Evolutionary conservation across 2,113 vertebrate genomes (phyloP).

Genomic region (Saccopteryx leptura): DNA sequence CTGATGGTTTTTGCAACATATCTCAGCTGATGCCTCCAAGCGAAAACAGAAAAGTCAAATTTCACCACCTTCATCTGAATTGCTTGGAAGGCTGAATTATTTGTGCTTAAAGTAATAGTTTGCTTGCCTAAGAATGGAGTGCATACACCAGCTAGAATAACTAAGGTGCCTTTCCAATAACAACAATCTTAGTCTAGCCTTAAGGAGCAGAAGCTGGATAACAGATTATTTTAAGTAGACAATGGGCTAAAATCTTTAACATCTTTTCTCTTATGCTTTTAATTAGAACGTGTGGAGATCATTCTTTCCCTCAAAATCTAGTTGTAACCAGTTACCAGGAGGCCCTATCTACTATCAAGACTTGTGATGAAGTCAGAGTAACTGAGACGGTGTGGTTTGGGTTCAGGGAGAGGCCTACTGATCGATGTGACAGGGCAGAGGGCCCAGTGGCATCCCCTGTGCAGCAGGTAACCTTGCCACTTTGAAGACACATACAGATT

Average conservation of each 20-base stretch:
- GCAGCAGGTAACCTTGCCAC: neutral
- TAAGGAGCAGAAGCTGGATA: neutral
- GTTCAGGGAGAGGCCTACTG: neutral
- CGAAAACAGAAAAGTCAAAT: slow-evolving; percentile 44
- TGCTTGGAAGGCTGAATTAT: neutral
- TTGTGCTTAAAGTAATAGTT: slow-evolving; percentile 1
- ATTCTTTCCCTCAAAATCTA: neutral
- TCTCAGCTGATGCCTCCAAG: slow-evolving; percentile 36
- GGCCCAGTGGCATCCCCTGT: no score
- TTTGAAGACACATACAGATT: neutral
- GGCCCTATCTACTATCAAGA: neutral
- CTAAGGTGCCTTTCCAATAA: neutral
- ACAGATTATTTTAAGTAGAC: neutral
- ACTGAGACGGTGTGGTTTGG: neutral
- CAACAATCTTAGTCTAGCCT: neutral
- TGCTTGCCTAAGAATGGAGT: neutral
- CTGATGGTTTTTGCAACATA: slow-evolving; percentile 35
- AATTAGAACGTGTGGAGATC: neutral
- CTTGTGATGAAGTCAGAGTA: neutral
- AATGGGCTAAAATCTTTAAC: neutral
- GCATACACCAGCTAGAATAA: neutral
- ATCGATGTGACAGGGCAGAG: neutral
- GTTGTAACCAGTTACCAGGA: neutral
- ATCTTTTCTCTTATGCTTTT: neutral
- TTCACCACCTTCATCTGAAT: neutral